A percentile compares a stretch with the other conserved stretches of the same genome.
phyloP scores from a whole-genome alignment of 2,113 vertebrate species.

The Panurus biarmicus region DNA sequence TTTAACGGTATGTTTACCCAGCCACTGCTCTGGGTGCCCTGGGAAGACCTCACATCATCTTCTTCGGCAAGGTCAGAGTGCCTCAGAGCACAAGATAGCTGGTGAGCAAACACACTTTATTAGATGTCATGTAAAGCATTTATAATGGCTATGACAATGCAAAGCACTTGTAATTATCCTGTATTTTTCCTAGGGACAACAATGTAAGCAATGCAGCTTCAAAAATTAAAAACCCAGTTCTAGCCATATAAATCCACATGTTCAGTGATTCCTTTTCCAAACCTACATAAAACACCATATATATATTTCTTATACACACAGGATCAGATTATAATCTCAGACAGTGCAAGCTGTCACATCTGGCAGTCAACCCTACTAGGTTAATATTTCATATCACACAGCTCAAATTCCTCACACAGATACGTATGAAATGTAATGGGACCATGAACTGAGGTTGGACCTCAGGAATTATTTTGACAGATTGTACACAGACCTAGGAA shows the following conservation, averaged over 20 bases:
- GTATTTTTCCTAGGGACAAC: background rate
- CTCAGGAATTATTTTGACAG: constrained; percentile 40
- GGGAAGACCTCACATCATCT: constrained; percentile 50
- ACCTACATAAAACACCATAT: background rate
- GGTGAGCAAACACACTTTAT: constrained; percentile 38
- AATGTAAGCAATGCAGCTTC: background rate
- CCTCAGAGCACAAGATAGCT: constrained; percentile 22
- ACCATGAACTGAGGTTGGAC: background rate
- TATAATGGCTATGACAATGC: background rate
- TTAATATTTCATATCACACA: constrained; percentile 32
- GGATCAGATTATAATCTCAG: constrained; percentile 52
- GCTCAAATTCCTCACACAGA: background rate
- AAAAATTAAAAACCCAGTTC: background rate
- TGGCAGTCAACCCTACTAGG: background rate
- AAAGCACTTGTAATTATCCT: constrained; percentile 1
- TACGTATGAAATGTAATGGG: background rate
- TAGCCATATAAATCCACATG: background rate
- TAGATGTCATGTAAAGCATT: constrained; percentile 44
- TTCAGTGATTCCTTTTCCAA: constrained; percentile 20
- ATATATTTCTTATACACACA: background rate
- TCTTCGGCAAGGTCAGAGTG: constrained; percentile 35
- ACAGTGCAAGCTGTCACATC: constrained; percentile 4
- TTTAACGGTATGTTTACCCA: constrained; percentile 36
- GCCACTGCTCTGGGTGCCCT: constrained; percentile 20
- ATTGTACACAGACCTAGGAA: constrained; percentile 16